Percentiles rank a stretch among this genome's conserved stretches.
Evolutionary conservation across 35 echinoderm and acorn worm species (phyloP).

Genomic region (Nesometra sesokonis): DNA sequence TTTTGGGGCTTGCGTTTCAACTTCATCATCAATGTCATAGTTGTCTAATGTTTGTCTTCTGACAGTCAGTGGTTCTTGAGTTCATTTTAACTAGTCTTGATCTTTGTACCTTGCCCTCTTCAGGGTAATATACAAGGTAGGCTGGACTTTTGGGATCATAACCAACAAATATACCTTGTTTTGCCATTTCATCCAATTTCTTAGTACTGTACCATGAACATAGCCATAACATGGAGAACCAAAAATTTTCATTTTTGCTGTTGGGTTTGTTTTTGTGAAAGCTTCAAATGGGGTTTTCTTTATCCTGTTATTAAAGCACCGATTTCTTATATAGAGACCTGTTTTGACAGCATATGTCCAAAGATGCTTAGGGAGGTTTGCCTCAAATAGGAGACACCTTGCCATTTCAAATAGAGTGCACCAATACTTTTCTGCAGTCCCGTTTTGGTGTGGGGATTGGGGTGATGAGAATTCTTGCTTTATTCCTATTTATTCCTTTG

Average conservation of each 20-base stretch:
- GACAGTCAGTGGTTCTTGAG: background rate
- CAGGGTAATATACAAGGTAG: slow-evolving; percentile 40
- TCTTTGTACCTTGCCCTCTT: slow-evolving; percentile 11
- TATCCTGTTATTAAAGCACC: slow-evolving; percentile 19
- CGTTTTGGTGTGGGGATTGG: slow-evolving; percentile 44
- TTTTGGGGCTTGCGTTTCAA: no score
- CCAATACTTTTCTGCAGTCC: slow-evolving; percentile 27
- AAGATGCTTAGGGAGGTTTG: slow-evolving; percentile 1
- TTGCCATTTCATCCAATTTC: slow-evolving; percentile 29
- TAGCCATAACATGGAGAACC: slow-evolving; percentile 35
- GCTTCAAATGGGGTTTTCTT: background rate
- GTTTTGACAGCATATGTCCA: slow-evolving; percentile 37
- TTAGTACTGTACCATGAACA: background rate
- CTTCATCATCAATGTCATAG: background rate
- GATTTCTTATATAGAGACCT: slow-evolving; percentile 16
- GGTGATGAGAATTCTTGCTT: slow-evolving; percentile 34
- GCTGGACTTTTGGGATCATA: slow-evolving; percentile 37
- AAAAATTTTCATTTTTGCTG: background rate
- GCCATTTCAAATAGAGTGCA: slow-evolving; percentile 42
- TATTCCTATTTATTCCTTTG: background rate
- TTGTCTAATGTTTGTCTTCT: background rate
- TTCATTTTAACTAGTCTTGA: slow-evolving; percentile 22
- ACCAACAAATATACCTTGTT: slow-evolving; percentile 46
- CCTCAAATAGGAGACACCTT: slow-evolving; percentile 23
- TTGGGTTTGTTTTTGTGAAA: background rate